phyloP scores from a whole-genome alignment of 2,113 vertebrate genomes.

The Pelvicachromis taeniatus region DNA sequence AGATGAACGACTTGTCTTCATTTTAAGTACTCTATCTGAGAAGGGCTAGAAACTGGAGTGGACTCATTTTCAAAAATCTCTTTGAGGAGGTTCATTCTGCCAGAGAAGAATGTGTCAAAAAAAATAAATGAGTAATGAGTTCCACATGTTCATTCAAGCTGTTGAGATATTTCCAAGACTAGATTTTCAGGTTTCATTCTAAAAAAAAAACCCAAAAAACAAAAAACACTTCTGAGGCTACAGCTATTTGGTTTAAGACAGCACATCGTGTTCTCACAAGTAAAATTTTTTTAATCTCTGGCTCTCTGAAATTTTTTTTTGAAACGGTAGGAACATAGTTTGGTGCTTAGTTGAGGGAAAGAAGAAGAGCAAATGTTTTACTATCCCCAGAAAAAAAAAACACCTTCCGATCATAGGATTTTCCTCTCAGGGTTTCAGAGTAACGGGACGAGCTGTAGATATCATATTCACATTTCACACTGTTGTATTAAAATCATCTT shows the following conservation, averaged over 20 bases:
- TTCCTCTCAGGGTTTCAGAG: not conserved
- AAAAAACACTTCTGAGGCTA: not conserved
- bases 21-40: constrained; percentile 3
- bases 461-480: not conserved
- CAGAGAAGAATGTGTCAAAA: not conserved
- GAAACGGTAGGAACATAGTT: not conserved
- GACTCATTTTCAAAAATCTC: constrained; percentile 22
- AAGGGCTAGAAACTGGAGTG: not conserved
- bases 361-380: not conserved
- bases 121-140: constrained; percentile 20
- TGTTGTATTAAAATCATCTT: not conserved
- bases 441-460: not conserved
- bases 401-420: accelerated
- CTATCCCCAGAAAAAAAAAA: not conserved
- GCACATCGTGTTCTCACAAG: not conserved
- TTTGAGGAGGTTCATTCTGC: constrained; percentile 14
- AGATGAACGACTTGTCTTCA: constrained; percentile 40
- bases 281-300: not conserved
- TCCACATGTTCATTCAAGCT: not conserved
- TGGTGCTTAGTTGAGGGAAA: not conserved
- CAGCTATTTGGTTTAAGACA: not conserved
- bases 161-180: not conserved
- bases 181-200: constrained; percentile 6
- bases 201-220: accelerated
- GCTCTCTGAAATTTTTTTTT: not conserved